Conservation (phyloP, 2,113 vertebrate genomes). For the Psilopsiagon aymara region DNA sequence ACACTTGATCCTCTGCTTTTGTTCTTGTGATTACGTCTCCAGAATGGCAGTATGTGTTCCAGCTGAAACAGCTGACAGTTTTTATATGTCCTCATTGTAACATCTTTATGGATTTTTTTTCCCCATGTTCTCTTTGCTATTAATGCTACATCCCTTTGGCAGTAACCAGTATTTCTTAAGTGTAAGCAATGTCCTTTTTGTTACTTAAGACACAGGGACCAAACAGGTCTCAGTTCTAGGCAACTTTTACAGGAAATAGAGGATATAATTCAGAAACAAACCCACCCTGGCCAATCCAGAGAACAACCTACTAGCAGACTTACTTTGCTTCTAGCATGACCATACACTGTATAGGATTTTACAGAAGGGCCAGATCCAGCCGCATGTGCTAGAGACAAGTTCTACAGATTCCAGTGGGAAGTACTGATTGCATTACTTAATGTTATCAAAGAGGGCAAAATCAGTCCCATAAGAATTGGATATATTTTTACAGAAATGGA, state of each 20-base stretch:
- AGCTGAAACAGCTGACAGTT: background rate
- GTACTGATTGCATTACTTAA: background rate
- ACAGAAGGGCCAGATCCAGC: background rate
- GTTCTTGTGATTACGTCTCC: background rate
- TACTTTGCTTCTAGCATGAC: background rate
- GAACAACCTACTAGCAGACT: background rate
- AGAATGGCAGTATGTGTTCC: background rate
- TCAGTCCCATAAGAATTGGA: background rate
- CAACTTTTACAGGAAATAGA: background rate
- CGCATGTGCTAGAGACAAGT: background rate
- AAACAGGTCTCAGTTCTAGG: background rate
- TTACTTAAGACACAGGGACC: background rate
- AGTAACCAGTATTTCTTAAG: background rate
- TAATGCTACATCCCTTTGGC: background rate
- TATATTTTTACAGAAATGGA: background rate
- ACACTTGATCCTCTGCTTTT: background rate
- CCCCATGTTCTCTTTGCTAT: background rate
- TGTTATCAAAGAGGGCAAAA: background rate
- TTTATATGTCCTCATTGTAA: background rate
- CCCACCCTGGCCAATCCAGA: background rate
- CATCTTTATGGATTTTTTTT: background rate
- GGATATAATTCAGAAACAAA: background rate
- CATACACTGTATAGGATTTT: background rate
- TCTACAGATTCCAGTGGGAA: background rate
- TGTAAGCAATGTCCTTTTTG: background rate